A percentile compares a stretch with the other conserved stretches of the same genome.
Evolutionary conservation across 53 echinoderm and acorn worm genomes (phyloP).

Genomic region (Hippasteria phrygiana): DNA sequence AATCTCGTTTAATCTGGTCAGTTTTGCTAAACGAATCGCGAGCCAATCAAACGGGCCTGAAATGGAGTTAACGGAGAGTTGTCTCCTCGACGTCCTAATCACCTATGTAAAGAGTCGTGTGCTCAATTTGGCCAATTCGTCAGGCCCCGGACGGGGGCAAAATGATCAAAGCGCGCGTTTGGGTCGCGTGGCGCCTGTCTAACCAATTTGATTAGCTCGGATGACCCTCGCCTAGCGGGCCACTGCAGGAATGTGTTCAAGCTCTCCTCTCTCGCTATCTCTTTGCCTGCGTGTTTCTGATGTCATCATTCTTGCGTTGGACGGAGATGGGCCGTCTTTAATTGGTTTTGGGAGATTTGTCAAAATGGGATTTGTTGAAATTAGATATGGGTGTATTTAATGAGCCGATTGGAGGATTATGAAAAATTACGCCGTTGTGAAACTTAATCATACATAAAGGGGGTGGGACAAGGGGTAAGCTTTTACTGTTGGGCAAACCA

Average conservation of each 20-base stretch:
- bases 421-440: no score
- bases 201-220: constrained; percentile 33
- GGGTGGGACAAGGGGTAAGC: no score
- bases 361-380: constrained; percentile 13
- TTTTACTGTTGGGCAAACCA: no score
- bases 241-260: background rate
- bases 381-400: background rate
- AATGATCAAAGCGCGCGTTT: background rate
- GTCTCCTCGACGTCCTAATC: background rate
- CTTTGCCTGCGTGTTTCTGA: background rate
- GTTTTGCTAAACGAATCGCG: background rate
- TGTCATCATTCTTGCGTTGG: constrained; percentile 30
- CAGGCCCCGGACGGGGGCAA: background rate
- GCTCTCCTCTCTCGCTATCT: no score
- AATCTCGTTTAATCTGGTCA: constrained; percentile 34
- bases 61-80: background rate
- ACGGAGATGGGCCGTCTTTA: constrained; percentile 15
- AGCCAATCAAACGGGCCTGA: background rate
- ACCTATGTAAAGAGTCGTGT: constrained; percentile 36
- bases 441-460: no score
- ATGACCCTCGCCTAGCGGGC: background rate
- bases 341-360: constrained; percentile 33
- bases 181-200: constrained; percentile 44
- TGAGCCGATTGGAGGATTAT: background rate
- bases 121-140: constrained; percentile 22